A percentile compares a stretch with the other conserved stretches of the same genome.
These are phyloP conservation scores for Keiferia lycopersicella DNA, from an alignment of 2,888 invertebrate genomes.

Conservation along the genomic window DNA sequence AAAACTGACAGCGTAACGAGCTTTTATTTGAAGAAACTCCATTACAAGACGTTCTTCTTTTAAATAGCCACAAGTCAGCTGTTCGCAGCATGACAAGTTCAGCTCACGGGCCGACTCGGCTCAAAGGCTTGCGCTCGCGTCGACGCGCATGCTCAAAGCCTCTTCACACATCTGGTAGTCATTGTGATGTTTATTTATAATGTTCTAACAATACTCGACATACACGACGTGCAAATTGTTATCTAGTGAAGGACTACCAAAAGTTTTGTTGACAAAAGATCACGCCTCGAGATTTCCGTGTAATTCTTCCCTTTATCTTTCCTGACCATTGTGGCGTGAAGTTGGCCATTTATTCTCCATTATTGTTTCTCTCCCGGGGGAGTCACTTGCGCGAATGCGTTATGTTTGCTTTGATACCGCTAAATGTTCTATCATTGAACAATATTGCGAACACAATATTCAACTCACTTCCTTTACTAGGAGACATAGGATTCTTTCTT, in stretches of 20 bases:
- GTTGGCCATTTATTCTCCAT: constrained; percentile 72
- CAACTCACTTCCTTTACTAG: constrained; percentile 14
- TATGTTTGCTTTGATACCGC: constrained; percentile 70
- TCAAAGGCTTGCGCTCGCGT: constrained; percentile 60
- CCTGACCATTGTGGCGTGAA: constrained; percentile 66
- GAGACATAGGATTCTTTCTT: not conserved
- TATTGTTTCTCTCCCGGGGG: constrained; percentile 68
- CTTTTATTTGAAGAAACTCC: constrained; percentile 12
- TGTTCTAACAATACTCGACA: constrained; percentile 60
- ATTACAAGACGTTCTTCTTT: constrained; percentile 24
- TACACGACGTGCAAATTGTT: constrained; percentile 76
- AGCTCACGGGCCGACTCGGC: constrained; percentile 33
- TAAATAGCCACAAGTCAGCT: constrained; percentile 42
- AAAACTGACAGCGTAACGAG: not conserved
- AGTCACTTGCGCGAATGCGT: constrained; percentile 64
- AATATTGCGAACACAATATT: constrained; percentile 31
- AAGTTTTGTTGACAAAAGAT: constrained; percentile 58
- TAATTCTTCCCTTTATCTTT: constrained; percentile 76
- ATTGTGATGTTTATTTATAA: constrained; percentile 75
- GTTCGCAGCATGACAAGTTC: constrained; percentile 40
- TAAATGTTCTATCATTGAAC: constrained; percentile 39
- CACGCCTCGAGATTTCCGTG: constrained; percentile 75
- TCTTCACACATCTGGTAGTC: constrained; percentile 67
- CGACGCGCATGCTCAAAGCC: constrained; percentile 42
- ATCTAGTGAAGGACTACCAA: constrained; percentile 59